phyloP scores from a whole-genome alignment of 2,888 invertebrate genomes.

The Globia sparganii region DNA sequence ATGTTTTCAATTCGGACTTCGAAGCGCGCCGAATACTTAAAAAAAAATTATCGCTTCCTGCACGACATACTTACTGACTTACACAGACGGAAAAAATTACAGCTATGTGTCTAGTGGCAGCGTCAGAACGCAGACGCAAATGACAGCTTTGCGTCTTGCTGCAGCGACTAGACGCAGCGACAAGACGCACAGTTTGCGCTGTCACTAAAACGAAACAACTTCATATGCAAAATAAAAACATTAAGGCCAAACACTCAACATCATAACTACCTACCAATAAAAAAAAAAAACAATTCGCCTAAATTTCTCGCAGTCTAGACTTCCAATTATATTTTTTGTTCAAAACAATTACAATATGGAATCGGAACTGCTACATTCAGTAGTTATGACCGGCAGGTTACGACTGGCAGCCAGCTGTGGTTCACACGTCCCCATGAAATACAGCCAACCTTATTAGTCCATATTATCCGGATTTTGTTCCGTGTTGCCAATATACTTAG shows the following conservation, averaged over 20 bases:
- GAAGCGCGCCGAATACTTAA: not conserved
- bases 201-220: not conserved
- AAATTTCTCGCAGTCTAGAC: conserved; percentile 5
- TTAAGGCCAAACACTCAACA: not conserved
- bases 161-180: not conserved
- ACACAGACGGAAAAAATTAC: not conserved
- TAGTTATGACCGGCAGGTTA: conserved; percentile 71
- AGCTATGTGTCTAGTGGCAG: not conserved
- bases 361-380: conserved; percentile 48
- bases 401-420: conserved; percentile 80
- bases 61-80: no score
- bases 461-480: conserved; percentile 69
- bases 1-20: not conserved
- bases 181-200: not conserved
- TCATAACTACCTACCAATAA: not conserved
- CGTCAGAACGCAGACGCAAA: not conserved
- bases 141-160: not conserved
- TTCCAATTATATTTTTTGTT: conserved; percentile 22
- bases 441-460: conserved; percentile 81
- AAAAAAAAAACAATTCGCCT: not conserved
- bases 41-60: not conserved
- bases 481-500: conserved; percentile 66
- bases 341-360: conserved; percentile 63
- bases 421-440: conserved; percentile 82
- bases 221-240: conserved; percentile 2